Evolutionary conservation across 2,888 invertebrate species (phyloP), one percentile per base, ranked within the genome.

Genomic region (Dichetophora obliterata): DNA sequence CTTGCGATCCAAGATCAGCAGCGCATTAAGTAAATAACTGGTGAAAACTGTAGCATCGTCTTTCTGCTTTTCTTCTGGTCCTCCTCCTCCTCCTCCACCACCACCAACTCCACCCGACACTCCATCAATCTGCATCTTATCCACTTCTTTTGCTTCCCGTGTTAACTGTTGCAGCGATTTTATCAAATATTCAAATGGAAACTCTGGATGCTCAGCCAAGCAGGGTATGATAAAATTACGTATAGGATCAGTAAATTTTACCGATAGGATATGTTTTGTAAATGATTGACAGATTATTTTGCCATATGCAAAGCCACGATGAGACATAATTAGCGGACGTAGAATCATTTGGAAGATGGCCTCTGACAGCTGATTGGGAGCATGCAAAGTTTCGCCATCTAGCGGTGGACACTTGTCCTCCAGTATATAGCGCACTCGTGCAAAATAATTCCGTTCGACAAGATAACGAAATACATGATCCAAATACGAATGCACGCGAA

Each of bases 281-380:
- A 95, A 94, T 2, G 86, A 87, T 48, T 84, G 83, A 66, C 86
- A 87, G 61, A 85, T 85, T 2, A 81, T 79, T 16, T 80, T 80
- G 5, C 86, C 82, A 65, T 86, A 83, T 9, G 82, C 82, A 75
- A 82, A 79, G 16, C 79, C 81, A 1, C 80, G 77, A 65, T 82
- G 79, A 9, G 73, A 69, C 78, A 93, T 90, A 48, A 91, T 90
- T 75, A 97, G 90, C 0, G 97, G 96, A 81, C 94, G 91, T 82
- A 93, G 91, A 77, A 97, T 92, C 84, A 97, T 92, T 83, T 94
- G 93, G 76, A 95, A 89, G 2, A 96, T 90, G 79, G 94, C 94
- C 54, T 92, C 93, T 8, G 94, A 92, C 27, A 95, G 90, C 1
- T 93, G 93, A 37, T 94, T 95, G 0, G 95, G 95, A 34, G 95